A percentile compares a stretch with the other conserved stretches of the same genome.
phyloP scores from a whole-genome alignment of 1,140 invertebrate species.

The Drosophila jambulina region DNA sequence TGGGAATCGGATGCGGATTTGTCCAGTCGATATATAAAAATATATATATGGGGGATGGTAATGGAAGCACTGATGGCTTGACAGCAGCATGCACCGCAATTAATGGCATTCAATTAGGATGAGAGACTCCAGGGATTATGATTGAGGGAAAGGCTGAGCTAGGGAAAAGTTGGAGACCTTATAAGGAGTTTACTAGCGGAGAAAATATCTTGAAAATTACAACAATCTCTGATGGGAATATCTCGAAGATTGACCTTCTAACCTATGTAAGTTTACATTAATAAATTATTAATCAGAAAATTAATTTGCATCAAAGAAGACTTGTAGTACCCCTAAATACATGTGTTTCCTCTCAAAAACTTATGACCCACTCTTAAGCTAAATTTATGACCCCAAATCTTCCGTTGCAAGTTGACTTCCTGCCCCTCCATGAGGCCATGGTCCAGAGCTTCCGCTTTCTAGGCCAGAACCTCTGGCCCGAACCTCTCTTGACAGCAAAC shows the following conservation, averaged over 20 bases:
- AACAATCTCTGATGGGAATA: not conserved
- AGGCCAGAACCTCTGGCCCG: conserved; percentile 33
- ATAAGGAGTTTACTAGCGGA: not conserved
- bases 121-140: conserved; percentile 17
- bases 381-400: conserved; percentile 12
- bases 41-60: conserved; percentile 16
- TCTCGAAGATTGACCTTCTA: not conserved
- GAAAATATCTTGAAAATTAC: not conserved
- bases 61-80: conserved; percentile 20
- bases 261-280: not conserved
- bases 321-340: not conserved
- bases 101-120: conserved; percentile 58
- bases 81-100: conserved; percentile 47
- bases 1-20: conserved; percentile 24
- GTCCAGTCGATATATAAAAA: conserved; percentile 3
- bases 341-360: too few relatives aligned
- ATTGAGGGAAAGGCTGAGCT: not conserved
- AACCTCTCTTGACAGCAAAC: not conserved
- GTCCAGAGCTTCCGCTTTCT: conserved; percentile 65
- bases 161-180: not conserved
- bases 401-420: conserved; percentile 24
- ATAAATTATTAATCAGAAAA: too few relatives aligned
- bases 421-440: conserved; percentile 5
- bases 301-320: not conserved
- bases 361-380: not conserved